Percentiles rank a stretch among this genome's conserved stretches.
These are phyloP conservation scores for Cettia cetti DNA, from an alignment of 2,113 vertebrate species.

Conservation along the genomic window DNA sequence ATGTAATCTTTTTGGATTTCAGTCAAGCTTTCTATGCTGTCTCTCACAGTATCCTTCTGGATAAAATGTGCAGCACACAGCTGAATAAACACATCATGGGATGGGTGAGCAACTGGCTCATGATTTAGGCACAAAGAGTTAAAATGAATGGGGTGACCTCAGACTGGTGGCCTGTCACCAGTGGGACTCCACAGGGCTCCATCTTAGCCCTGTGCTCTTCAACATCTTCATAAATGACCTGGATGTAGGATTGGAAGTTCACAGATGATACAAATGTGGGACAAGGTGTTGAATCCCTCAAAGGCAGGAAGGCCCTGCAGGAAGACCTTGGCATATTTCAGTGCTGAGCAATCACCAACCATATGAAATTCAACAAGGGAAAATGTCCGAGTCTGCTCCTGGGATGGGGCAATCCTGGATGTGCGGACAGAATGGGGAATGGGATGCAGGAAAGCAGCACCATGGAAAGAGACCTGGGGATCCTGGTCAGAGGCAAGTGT, in stretches of 20 bases:
- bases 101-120: background rate
- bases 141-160: background rate
- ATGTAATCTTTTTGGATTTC: background rate
- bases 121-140: background rate
- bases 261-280: background rate
- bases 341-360: background rate
- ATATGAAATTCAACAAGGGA: background rate
- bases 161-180: background rate
- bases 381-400: background rate
- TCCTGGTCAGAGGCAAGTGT: background rate
- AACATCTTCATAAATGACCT: background rate
- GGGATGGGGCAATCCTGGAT: background rate
- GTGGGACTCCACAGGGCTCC: background rate
- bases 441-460: fast-evolving
- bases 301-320: background rate
- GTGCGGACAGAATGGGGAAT: background rate
- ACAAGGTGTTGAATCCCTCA: fast-evolving
- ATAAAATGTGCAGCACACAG: background rate
- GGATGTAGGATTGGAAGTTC: background rate
- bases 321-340: background rate
- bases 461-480: background rate
- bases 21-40: background rate
- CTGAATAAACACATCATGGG: background rate
- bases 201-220: background rate
- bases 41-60: background rate